Conservation (phyloP, 2,888 invertebrate species). For the Chouioia cunea region DNA sequence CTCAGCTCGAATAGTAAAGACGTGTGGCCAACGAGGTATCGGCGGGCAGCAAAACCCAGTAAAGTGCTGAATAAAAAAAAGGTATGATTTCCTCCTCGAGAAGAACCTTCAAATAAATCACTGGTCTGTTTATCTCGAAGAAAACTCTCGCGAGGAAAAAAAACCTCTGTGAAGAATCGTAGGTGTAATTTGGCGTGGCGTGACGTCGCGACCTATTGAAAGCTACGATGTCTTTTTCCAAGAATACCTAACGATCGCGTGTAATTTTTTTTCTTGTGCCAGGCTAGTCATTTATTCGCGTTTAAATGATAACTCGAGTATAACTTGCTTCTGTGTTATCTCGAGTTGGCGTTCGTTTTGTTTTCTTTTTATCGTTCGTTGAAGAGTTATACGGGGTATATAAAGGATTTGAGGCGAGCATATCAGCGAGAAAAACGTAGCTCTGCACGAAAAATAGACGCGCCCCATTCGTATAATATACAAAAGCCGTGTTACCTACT, state of each 20-base stretch:
- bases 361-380: too few species aligned
- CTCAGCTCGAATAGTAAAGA: constrained; percentile 17
- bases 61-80: constrained; percentile 44
- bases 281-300: constrained; percentile 20
- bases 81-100: constrained; percentile 40
- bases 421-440: too few species aligned
- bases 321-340: too few species aligned
- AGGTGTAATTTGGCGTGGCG: constrained; percentile 10
- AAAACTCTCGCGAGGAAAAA: constrained; percentile 14
- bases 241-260: too few species aligned
- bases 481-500: too few species aligned
- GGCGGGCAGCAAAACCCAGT: constrained; percentile 18
- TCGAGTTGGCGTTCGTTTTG: too few species aligned
- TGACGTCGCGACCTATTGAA: constrained; percentile 8
- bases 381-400: too few species aligned
- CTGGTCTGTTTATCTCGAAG: constrained; percentile 14
- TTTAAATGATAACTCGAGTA: not conserved
- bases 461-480: too few species aligned
- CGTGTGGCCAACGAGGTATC: constrained; percentile 16
- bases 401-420: too few species aligned
- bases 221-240: too few species aligned
- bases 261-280: constrained; percentile 1
- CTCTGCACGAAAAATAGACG: too few species aligned
- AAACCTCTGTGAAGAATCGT: not conserved
- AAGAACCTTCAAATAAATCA: constrained; percentile 7